These are phyloP conservation scores for Cheilosia scutellata DNA, from an alignment of 2,888 invertebrate species.

Conservation along the genomic window DNA sequence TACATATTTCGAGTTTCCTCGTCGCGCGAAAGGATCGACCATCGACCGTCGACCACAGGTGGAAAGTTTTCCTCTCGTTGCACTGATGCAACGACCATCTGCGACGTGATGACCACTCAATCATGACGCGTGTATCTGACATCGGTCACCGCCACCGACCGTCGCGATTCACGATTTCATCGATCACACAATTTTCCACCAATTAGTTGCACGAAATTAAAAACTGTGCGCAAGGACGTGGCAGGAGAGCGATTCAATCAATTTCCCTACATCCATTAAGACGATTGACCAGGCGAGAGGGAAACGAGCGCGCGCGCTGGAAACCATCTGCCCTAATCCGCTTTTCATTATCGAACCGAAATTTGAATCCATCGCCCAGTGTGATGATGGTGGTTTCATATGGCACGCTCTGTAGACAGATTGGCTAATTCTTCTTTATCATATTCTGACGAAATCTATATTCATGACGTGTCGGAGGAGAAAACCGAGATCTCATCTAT, in stretches of 20 bases:
- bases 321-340: conserved; percentile 64
- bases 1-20: conserved; percentile 33
- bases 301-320: conserved; percentile 5
- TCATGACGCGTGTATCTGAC: conserved; percentile 60
- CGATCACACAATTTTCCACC: conserved; percentile 59
- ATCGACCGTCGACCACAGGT: conserved; percentile 47
- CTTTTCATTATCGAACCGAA: conserved; percentile 64
- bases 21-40: conserved; percentile 31
- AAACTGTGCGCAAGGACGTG: conserved; percentile 36
- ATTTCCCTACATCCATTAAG: conserved; percentile 43
- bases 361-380: conserved; percentile 43
- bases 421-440: conserved; percentile 47
- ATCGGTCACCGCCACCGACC: conserved; percentile 9
- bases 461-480: not conserved
- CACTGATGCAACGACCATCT: conserved; percentile 36
- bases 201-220: conserved; percentile 68
- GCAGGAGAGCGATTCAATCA: conserved; percentile 22
- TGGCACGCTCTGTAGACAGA: conserved; percentile 47
- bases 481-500: conserved; percentile 38
- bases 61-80: conserved; percentile 53
- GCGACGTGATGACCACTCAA: conserved; percentile 51
- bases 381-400: conserved; percentile 38
- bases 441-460: conserved; percentile 41
- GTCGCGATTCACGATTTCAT: too few species aligned
- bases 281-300: conserved; percentile 35